Evolutionary conservation across 2,113 vertebrate species (phyloP), one percentile per base, ranked within the genome.

Genomic region (Lepidothrix coronata): DNA sequence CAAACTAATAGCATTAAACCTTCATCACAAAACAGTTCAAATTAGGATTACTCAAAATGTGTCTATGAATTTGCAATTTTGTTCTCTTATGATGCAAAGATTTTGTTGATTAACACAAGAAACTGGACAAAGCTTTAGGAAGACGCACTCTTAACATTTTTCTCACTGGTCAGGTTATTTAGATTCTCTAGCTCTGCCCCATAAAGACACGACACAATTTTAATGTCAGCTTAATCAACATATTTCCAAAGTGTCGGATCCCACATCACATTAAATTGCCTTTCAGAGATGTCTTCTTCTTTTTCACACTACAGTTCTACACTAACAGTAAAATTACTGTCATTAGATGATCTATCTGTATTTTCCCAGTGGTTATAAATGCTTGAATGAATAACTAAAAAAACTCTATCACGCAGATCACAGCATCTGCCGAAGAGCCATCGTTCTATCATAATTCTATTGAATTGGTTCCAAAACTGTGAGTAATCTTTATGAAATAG

Each of bases 361-460:
- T 88, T 91, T 96, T 85, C 85, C 35, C 51, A 55, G 20, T 63
- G 62, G 89, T 94, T 85, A 85, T 83, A 94, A 96, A 93, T 43
- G 62, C 49, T 81, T 49, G 54, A 78, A 66, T 89, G 61, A 91
- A 85, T 92, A 66, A 85, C 74, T 75, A 65, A 81, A 94, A 84
- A 84, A 54, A 16, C 0, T 7, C 58, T 85, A 85, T 80, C 89
- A 88, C 49, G 39, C 35, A 88, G 78, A 91, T 86, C 95, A 93
- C 91, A 93, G 59, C 68, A 80, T 46, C 63, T 83, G 71, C 78
- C 80, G 67, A 90, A 94, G 89, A 95, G 22, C 37, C 73, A 85
- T 68, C 22, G 0, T 78, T 94, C 52, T 54, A 58, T 59, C 39
- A 82, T 71, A 95, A 86, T 66, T 81, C 44, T 49, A 31, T 1